Conservation (phyloP, 2,113 vertebrate species). For the Dissostichus mawsoni region DNA sequence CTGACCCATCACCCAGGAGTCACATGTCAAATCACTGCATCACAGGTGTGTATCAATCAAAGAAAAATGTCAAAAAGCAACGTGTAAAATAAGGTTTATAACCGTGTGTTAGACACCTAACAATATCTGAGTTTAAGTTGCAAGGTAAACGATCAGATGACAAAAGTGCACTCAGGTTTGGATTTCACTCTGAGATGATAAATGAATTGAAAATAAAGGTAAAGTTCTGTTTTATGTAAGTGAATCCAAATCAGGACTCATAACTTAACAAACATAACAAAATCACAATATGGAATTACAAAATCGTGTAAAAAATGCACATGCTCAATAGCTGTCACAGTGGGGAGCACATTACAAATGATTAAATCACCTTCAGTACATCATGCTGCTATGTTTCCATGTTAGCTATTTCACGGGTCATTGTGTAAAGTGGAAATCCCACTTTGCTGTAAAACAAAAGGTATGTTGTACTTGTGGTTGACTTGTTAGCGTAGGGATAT, state of each 20-base stretch:
- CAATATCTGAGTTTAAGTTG: not conserved
- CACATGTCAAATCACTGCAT: slow-evolving; percentile 30
- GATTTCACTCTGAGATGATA: not conserved
- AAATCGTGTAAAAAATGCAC: too few relatives aligned
- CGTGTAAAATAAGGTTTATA: too few relatives aligned
- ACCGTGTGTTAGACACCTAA: not conserved
- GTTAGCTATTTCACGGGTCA: not conserved
- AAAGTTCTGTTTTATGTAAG: too few relatives aligned
- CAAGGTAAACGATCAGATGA: slow-evolving; percentile 24
- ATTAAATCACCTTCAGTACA: not conserved
- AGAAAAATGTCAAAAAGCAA: too few relatives aligned
- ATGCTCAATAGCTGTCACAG: not conserved
- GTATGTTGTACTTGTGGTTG: not conserved
- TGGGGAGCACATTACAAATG: not conserved
- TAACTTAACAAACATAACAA: too few relatives aligned
- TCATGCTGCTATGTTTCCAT: not conserved
- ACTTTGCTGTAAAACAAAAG: not conserved
- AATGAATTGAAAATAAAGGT: not conserved
- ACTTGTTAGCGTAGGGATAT: not conserved
- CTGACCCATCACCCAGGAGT: slow-evolving; percentile 7
- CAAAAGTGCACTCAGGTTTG: not conserved
- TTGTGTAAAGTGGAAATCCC: not conserved
- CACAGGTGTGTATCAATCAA: not conserved
- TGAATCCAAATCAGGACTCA: not conserved
- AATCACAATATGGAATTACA: too few relatives aligned